Percentiles rank a stretch among this genome's conserved stretches.
Conservation (phyloP, 2,797 vertebrate genomes). For the Setipinna tenuifilis region DNA sequence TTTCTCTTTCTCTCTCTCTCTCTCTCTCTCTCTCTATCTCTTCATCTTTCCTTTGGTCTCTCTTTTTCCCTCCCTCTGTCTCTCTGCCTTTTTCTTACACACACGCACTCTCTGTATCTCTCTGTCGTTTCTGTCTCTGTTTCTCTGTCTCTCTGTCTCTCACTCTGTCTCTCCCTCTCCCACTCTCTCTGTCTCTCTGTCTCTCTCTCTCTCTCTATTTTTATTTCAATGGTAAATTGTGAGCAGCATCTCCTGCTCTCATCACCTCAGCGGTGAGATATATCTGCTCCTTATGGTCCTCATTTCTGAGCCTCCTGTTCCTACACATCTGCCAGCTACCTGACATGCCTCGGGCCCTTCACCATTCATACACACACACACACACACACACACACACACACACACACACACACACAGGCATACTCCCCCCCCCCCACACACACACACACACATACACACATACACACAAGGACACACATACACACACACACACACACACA, state of each 20-base stretch:
- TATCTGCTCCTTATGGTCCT: constrained; percentile 21
- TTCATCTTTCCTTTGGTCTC: too few relatives aligned
- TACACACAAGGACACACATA: background rate
- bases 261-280: constrained; percentile 15
- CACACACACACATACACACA: background rate
- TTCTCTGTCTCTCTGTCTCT: too few relatives aligned
- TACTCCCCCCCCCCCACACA: background rate
- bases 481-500: background rate
- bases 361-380: background rate
- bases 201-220: background rate
- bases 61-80: background rate
- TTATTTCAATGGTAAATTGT: background rate
- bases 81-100: background rate
- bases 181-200: too few relatives aligned
- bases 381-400: background rate
- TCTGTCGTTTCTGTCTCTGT: background rate
- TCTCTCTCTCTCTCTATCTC: too few relatives aligned
- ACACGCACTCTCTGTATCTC: background rate
- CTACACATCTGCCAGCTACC: constrained; percentile 14
- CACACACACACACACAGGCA: constrained; percentile 11
- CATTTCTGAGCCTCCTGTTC: constrained; percentile 2
- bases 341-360: background rate
- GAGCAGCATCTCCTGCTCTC: constrained; percentile 13
- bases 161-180: too few relatives aligned
- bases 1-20: background rate